Base-by-base conservation (phyloP, 2,113 vertebrate species). In the Eurypyga helias region DNA sequence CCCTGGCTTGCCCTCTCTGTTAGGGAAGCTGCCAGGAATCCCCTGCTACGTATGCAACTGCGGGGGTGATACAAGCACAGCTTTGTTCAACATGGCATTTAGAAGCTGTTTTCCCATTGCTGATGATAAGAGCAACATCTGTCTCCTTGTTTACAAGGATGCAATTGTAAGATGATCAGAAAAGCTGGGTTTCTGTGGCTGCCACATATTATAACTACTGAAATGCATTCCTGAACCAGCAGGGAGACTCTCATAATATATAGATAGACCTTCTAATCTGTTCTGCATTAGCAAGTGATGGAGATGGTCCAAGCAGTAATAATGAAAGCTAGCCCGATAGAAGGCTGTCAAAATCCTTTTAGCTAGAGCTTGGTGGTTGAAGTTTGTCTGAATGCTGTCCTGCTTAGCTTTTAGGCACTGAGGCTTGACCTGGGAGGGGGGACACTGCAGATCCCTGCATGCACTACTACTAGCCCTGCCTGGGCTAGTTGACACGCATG, bases 111-210 rank as follows among this genome's bases (percentile, higher is more conserved):
- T 92, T 82, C 66, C 54, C 19, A 17, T 48, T 94, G 65, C 69
- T 73, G 71, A 46, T 82, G 65, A 95, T 93, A 77, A 90, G 54
- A 92, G 73, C 73, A 89, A 76, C 91, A 93, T 90, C 86, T 84
- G 77, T 72, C 49, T 85, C 36, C 58, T 91, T 92, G 69, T 96
- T 96, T 87, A 70, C 66, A 88, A 91, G 80, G 66, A 79, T 71
- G 45, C 57, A 49, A 62, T 78, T 94, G 80, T 78, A 80, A 78
- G 43, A 72, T 75, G 84, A 86, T 83, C 83, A 84, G 87, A 79
- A 94, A 91, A 90, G 29, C 65, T 90, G 65, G 1, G 10, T 85
- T 96, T 92, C 69, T 75, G 64, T 83, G 70, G 51, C 65, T 93
- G 58, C 65, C 36, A 29, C 62, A 73, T 93, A 62, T 45, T 76